These are phyloP conservation scores for Merluccius polli DNA, from an alignment of 2,797 vertebrate genomes.

Conservation along the genomic window DNA sequence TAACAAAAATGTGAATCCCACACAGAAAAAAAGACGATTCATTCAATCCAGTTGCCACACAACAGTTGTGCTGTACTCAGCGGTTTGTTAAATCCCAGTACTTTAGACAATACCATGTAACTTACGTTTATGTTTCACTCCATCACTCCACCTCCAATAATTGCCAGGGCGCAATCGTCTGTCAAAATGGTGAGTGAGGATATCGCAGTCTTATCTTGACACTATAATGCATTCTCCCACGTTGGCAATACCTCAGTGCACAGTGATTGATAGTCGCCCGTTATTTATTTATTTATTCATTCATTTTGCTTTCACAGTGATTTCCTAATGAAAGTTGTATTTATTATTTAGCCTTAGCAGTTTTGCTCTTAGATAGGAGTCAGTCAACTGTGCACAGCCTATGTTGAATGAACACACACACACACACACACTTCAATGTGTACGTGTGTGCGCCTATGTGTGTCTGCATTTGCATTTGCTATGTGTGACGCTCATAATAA, in stretches of 20 bases:
- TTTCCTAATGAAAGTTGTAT: constrained; percentile 1
- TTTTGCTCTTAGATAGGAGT: not conserved
- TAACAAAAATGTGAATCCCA: not conserved
- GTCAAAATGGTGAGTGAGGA: constrained; percentile 3
- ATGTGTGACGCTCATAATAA: not conserved
- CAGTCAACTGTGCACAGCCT: not conserved
- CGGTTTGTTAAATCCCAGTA: not conserved
- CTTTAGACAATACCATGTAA: not conserved
- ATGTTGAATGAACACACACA: not conserved
- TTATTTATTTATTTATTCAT: constrained; percentile 4
- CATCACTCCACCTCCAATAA: not conserved
- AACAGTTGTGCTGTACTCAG: not conserved
- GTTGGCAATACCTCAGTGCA: constrained; percentile 4
- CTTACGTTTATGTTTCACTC: not conserved
- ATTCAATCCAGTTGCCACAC: not conserved
- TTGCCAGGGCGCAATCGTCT: not conserved
- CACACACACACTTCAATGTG: not conserved
- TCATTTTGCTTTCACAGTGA: not conserved
- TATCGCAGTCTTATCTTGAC: constrained; percentile 4
- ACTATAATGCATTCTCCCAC: constrained; percentile 1
- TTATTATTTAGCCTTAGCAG: not conserved
- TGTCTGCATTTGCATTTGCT: not conserved
- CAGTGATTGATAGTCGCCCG: not conserved
- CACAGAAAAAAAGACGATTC: not conserved
- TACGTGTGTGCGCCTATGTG: not conserved